Base-by-base conservation (phyloP, 2,113 vertebrate species). In the Hippopotamus amphibius region DNA sequence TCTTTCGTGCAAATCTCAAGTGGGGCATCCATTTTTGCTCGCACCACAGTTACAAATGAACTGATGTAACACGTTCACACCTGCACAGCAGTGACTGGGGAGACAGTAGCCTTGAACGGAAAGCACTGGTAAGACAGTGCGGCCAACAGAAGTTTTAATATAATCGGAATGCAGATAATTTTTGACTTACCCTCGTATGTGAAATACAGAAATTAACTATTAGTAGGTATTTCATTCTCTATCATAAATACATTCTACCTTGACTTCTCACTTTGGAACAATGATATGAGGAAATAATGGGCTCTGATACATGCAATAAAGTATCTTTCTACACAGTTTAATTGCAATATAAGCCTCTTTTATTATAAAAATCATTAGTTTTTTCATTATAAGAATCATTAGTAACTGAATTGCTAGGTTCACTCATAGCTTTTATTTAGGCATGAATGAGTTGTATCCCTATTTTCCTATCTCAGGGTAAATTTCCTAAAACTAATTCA, bases 221-320 rank as follows among this genome's bases (percentile, higher is more conserved):
- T 59, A 72, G 17, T 41, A 63, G 19, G 30, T 59, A 71, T 28
- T 72, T 55, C 33, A 89, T 69, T 82, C 15, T 68, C n/a, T 48
- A 46, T 53, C 30, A 63, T 55, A 68, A 82, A 80, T 33, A 74
- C 13, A 89, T 68, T 41, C 37, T 69, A 77, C 41, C 33, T 84
- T 86, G 19, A 63, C 37, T 82, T 93, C 80, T 85, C 72, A 94
- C 41, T 74, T 81, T 57, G 74, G 15, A 95, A 43, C 41, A 80
- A 55, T 77, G 33, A 65, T 80, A 74, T 65, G 85, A 15, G 12
- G n/a, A 77, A 93, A 55, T 21, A 16, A 77, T 46, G 7, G 13
- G 10, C 37, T 92, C 22, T 83, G 55, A n/a, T 16, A n/a, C 59
- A 68, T 28, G 28, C 10, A 82, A 82, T 33, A 81, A 59, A 76